These are phyloP conservation scores for Apamea sordens DNA, from an alignment of 2,888 invertebrate species.

Conservation along the genomic window DNA sequence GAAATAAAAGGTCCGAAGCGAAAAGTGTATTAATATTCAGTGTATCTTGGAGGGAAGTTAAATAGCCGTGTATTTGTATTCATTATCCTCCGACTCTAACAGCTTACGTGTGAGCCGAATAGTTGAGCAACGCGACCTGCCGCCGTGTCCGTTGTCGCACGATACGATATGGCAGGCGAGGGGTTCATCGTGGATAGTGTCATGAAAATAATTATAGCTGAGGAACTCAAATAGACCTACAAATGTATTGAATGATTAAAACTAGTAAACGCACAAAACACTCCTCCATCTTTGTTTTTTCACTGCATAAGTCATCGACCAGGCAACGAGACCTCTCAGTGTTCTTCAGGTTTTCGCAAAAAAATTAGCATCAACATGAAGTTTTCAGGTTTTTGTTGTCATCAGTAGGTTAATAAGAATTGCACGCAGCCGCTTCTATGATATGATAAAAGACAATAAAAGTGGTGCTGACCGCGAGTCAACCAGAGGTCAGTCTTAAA, in stretches of 20 bases:
- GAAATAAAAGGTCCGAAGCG: constrained; percentile 78
- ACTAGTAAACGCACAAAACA: background rate
- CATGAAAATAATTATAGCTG: background rate
- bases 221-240: background rate
- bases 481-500: background rate
- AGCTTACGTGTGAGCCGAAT: constrained; percentile 84
- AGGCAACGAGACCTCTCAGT: background rate
- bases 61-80: constrained; percentile 88
- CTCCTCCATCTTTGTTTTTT: background rate
- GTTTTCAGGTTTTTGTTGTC: background rate
- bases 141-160: constrained; percentile 50
- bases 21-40: constrained; percentile 83
- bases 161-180: constrained; percentile 18
- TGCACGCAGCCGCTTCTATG: background rate
- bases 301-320: background rate
- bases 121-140: constrained; percentile 69
- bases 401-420: background rate
- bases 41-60: constrained; percentile 84
- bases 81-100: constrained; percentile 82
- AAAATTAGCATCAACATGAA: background rate
- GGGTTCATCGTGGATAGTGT: background rate
- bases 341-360: background rate
- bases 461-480: too few species aligned
- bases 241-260: background rate
- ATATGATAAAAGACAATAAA: too few species aligned